Base-by-base conservation (phyloP, 2,888 invertebrate species). In the Biston stratarius region DNA sequence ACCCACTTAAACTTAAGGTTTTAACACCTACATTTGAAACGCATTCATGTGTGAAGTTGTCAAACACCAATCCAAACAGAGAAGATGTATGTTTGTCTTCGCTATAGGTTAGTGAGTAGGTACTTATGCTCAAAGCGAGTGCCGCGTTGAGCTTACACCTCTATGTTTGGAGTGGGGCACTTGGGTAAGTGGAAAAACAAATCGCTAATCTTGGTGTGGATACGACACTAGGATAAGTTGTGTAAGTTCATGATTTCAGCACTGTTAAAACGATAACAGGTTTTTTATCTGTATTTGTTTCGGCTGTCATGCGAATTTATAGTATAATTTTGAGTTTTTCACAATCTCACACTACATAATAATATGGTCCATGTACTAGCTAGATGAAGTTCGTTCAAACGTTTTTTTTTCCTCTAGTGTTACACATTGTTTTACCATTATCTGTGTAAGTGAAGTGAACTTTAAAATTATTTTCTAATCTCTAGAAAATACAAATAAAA, bases 31-130 rank as follows among this genome's bases (percentile, higher is more conserved):
- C 15, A 57, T 57, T 52, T 47, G 7, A 58, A 53, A 58, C 52
- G 34, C 14, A 24, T 33, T 49, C 33, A 56, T 11, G 62, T 63
- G 67, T 67, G 67, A 60, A 63, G 63, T 67, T 58, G 67, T 63
- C 62, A 67, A 66, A 59, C 53, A 55, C 34, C 14, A 55, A 48
- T 15, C 5, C 62, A 67, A 59, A 67, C 55, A 63, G 44, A 42
- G 33, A 9, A 55, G 40, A 59, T 49, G 59, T 67, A 44, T 40
- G 59, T 53, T 61, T 61, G 61, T 44, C 44, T 55, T 55, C 48
- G 53, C 42, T 53, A 34, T 57, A 57, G 14, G 47, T 49, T n/a
- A 24, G 9, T 49, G 12, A n/a, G 61, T 53, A 10, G 15, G 24
- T 49, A 61, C 49, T 52, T 58, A 53, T 12, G 49, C 34, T 42